Evolutionary conservation across 2,797 vertebrate species (phyloP).

Genomic region (Sebastes itinus): DNA sequence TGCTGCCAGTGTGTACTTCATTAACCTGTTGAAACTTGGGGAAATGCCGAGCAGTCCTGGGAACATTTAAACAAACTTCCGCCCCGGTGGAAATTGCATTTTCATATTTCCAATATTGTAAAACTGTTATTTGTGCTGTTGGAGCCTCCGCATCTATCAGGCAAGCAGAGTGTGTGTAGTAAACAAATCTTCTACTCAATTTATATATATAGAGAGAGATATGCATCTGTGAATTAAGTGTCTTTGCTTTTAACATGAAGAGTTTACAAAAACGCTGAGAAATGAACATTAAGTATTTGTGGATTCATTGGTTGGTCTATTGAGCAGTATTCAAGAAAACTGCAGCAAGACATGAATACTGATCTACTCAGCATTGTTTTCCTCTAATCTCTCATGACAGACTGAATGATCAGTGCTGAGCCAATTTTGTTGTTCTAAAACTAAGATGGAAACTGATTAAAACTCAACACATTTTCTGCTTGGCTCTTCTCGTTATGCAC

Average conservation of each 20-base stretch:
- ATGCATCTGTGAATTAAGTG: neutral
- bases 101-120: slow-evolving; percentile 1
- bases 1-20: slow-evolving; percentile 43
- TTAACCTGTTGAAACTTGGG: slow-evolving; percentile 39
- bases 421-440: neutral
- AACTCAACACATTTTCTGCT: slow-evolving; percentile 3
- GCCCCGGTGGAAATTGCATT: neutral
- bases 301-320: neutral
- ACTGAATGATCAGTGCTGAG: neutral
- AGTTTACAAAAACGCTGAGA: neutral
- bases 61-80: slow-evolving; percentile 20
- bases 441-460: neutral
- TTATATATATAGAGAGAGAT: neutral
- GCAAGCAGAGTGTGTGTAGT: no score
- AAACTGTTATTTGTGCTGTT: neutral
- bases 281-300: neutral
- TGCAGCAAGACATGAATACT: neutral
- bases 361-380: neutral
- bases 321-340: neutral
- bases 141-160: neutral
- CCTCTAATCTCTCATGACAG: neutral
- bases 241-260: neutral
- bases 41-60: slow-evolving; percentile 21
- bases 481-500: neutral
- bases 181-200: neutral